Evolutionary conservation across 2,113 vertebrate species (phyloP).

Genomic region (Mustela lutreola): DNA sequence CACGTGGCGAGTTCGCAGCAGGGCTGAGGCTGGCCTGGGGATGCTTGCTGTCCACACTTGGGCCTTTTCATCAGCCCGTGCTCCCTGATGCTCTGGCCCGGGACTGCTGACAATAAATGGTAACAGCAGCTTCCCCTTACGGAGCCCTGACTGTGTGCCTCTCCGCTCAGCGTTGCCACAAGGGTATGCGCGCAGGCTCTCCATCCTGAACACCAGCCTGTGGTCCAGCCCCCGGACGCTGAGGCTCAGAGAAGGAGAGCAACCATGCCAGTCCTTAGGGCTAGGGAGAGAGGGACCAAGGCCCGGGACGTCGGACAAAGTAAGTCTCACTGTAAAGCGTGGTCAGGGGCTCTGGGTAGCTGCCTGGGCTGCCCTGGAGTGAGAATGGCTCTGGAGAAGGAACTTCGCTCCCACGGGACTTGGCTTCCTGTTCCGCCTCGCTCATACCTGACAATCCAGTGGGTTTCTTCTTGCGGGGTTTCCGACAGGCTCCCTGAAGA

Average conservation of each 20-base stretch:
- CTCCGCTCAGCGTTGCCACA: not conserved
- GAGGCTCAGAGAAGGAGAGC: not conserved
- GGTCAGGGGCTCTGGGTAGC: not conserved
- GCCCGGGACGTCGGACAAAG: not conserved
- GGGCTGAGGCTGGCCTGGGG: not conserved
- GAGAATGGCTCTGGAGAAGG: not conserved
- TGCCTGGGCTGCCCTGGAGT: not conserved
- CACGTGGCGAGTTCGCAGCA: not conserved
- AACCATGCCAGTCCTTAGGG: not conserved
- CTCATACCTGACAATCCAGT: constrained; percentile 57
- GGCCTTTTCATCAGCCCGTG: not conserved
- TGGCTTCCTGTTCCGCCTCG: not conserved
- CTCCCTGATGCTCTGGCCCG: not conserved
- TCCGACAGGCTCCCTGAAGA: constrained; percentile 40
- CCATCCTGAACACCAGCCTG: not conserved
- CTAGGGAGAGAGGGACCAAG: not conserved
- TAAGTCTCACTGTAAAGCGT: no score
- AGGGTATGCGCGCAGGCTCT: fast-evolving
- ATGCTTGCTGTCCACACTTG: not conserved
- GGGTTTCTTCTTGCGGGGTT: constrained; percentile 74
- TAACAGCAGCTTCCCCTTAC: not conserved
- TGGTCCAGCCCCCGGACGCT: not conserved
- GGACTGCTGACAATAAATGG: not conserved
- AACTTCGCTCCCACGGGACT: not conserved
- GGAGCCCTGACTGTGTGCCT: not conserved